Evolutionary conservation across 1,140 invertebrate species (phyloP).

Genomic region (Drosophila sucinea): DNA sequence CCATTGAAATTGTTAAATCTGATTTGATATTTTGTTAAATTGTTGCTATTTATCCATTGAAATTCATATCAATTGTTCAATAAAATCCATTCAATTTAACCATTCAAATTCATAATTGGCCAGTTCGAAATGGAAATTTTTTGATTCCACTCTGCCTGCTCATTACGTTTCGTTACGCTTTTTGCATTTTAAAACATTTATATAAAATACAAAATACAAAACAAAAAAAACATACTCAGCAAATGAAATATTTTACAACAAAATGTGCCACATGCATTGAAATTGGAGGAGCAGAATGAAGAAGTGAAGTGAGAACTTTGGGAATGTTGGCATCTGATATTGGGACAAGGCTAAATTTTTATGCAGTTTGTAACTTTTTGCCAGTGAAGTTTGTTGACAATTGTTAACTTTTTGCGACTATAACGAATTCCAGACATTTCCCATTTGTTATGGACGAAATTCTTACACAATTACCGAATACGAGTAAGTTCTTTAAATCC

Average conservation of each 20-base stretch:
- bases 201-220: background rate
- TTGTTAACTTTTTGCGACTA: too few species aligned
- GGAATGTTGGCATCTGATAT: too few species aligned
- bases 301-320: background rate
- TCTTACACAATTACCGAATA: too few species aligned
- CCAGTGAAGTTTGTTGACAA: too few species aligned
- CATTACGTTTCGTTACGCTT: constrained; percentile 2
- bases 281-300: background rate
- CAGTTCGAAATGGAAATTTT: background rate
- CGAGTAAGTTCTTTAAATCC: too few species aligned
- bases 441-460: too few species aligned
- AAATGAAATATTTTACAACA: background rate
- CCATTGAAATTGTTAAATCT: constrained; percentile 24
- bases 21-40: constrained; percentile 15
- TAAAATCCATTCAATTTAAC: constrained; percentile 9
- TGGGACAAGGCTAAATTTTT: too few species aligned
- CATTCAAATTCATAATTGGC: constrained; percentile 11
- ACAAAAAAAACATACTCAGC: background rate
- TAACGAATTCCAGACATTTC: too few species aligned
- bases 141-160: background rate
- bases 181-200: constrained; percentile 4
- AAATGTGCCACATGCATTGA: constrained; percentile 1
- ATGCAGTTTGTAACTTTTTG: too few species aligned
- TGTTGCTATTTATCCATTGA: constrained; percentile 20
- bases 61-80: constrained; percentile 12